phyloP scores from a whole-genome alignment of 1,140 invertebrate genomes.

The Ceratosolen solmsi region DNA sequence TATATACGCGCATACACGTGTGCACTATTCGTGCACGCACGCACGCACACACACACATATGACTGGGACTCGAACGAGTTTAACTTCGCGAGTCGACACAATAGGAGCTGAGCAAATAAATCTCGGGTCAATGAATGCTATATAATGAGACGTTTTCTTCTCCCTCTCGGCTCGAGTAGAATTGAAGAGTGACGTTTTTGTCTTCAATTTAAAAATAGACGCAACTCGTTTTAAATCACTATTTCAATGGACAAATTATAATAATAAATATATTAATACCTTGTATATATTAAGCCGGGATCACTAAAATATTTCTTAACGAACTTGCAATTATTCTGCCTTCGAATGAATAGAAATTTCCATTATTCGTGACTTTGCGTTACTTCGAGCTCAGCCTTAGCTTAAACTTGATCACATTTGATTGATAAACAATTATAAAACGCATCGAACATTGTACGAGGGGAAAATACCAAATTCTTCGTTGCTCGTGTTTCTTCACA shows the following conservation, averaged over 20 bases:
- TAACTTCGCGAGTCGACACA: slow-evolving; percentile 15
- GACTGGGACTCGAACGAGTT: not conserved
- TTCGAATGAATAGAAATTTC: not conserved
- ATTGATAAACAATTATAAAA: not conserved
- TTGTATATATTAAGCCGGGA: not conserved
- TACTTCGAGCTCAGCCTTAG: not conserved
- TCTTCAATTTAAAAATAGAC: slow-evolving; percentile 23
- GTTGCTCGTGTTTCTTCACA: not conserved
- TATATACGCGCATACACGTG: not conserved
- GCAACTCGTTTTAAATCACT: slow-evolving; percentile 21
- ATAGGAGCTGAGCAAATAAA: slow-evolving; percentile 48
- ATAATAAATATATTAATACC: slow-evolving; percentile 24
- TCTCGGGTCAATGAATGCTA: slow-evolving; percentile 46
- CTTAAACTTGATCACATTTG: not conserved
- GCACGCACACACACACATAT: not conserved
- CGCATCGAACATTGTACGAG: too few species aligned
- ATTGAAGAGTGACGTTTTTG: not conserved
- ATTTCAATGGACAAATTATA: slow-evolving; percentile 24
- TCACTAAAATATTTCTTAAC: not conserved
- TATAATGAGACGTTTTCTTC: not conserved
- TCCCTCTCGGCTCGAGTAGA: slow-evolving; percentile 5
- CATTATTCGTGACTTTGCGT: not conserved
- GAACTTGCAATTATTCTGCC: not conserved
- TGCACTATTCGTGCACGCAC: not conserved
- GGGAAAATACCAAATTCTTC: too few species aligned